Percentiles rank a stretch among this genome's conserved stretches.
Evolutionary conservation across 1,140 invertebrate species (phyloP).

Genomic region (Hesperophylax magnus): DNA sequence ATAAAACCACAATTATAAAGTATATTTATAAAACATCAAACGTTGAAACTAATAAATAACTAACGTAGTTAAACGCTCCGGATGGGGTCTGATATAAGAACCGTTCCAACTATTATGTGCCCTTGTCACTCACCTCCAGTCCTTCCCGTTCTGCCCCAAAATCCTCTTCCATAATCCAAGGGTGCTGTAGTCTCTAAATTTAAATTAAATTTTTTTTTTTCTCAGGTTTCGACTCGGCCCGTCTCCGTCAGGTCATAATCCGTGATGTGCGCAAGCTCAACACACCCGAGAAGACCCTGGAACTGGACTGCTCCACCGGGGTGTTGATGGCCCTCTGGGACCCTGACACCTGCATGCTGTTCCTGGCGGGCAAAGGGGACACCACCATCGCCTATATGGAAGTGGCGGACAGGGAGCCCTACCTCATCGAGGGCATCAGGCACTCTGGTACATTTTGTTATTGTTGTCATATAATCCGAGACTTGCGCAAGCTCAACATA

Average conservation of each 20-base stretch:
- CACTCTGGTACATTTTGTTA: slow-evolving; percentile 72
- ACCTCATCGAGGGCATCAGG: slow-evolving; percentile 85
- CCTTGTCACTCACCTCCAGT: no score
- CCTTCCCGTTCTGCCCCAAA: no score
- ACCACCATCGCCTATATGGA: slow-evolving; percentile 91
- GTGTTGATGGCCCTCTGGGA: slow-evolving; percentile 92
- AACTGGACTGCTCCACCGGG: slow-evolving; percentile 91
- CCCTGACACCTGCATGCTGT: slow-evolving; percentile 94
- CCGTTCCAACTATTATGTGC: no score
- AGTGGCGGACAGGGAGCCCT: slow-evolving; percentile 87
- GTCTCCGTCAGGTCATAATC: slow-evolving; percentile 88
- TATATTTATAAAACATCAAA: no score
- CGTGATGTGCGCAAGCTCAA: slow-evolving; percentile 88
- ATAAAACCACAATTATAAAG: no score
- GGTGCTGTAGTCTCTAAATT: no score
- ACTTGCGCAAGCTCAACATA: slow-evolving; percentile 84
- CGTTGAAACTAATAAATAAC: no score
- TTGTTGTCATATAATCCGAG: slow-evolving; percentile 77
- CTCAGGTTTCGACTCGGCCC: slow-evolving; percentile 79
- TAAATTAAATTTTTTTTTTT: neutral
- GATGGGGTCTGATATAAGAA: no score
- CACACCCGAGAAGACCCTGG: slow-evolving; percentile 83
- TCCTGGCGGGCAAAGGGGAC: slow-evolving; percentile 93
- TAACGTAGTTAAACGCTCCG: no score
- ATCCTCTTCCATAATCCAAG: no score